Conservation (phyloP, 2,113 vertebrate species). For the Anas platyrhynchos region DNA sequence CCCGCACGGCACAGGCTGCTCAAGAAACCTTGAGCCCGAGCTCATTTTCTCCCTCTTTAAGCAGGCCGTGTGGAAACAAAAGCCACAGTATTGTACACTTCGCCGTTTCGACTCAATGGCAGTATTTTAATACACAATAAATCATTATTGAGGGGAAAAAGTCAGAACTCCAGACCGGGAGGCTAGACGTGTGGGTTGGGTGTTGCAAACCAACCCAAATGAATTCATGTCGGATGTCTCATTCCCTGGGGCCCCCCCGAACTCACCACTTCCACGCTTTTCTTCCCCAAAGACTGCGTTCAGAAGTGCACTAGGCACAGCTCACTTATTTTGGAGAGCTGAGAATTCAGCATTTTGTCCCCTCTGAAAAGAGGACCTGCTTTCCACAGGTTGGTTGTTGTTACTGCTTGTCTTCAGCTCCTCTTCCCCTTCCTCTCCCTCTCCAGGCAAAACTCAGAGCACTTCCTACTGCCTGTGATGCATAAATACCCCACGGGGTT, state of each 20-base stretch:
- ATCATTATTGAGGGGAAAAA: neutral
- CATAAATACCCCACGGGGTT: fast-evolving
- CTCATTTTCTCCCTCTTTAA: neutral
- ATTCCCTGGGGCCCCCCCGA: neutral
- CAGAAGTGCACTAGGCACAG: neutral
- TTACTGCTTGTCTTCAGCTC: neutral
- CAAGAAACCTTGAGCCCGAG: neutral
- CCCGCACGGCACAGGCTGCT: neutral
- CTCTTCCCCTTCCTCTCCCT: neutral
- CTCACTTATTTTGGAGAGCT: neutral
- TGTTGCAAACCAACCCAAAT: neutral
- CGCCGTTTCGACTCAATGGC: neutral
- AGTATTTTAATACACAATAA: neutral
- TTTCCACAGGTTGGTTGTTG: neutral
- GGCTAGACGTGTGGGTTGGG: neutral
- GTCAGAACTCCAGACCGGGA: neutral
- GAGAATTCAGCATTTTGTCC: neutral
- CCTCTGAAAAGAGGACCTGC: neutral
- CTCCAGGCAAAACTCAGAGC: neutral
- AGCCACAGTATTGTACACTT: neutral
- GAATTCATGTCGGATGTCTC: neutral
- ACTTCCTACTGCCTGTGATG: neutral
- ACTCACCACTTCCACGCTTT: neutral
- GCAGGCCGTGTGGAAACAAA: neutral
- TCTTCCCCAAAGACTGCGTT: neutral